Evolutionary conservation across 2,797 vertebrate species (phyloP), one percentile per base, ranked within the genome.

Genomic region (Anabas testudineus): DNA sequence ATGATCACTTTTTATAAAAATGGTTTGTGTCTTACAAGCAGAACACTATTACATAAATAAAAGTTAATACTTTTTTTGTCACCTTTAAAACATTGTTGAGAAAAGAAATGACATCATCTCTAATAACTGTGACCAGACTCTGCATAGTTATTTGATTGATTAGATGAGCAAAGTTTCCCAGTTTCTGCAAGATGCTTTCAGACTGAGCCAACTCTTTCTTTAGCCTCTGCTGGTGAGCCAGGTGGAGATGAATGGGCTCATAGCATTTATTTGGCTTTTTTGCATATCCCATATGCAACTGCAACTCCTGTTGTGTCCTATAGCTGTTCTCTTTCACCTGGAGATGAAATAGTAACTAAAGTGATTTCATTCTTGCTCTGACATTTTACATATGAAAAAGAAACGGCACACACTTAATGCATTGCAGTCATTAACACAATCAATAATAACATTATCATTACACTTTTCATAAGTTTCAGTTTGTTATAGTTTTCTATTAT

Each of bases 311-410:
- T 10, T 90, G 85, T 63, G 84, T 85, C 43, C 63, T 72, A 63
- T 92, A 94, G 10, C 90, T 94, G 67, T 92, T 88, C 2, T 94
- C 83, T 0, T 87, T 94, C 28, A 95, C 89, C 96, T 97, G 88
- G 39, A 7, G n/a, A 71, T 5, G 30, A 21, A 61, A 67, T 0
- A 48, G 10, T 2, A 51, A 36, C 16, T 30, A 22, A 4, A 15
- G 57, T 39, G 5, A 22, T 55, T 65, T 1, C 0, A 10, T 22
- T 21, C 3, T 22, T 13, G 15, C 10, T 22, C 24, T 19, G 14
- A 39, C 32, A 21, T 7, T 13, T 2, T 57, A 36, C 3, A 16
- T 10, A 48, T 32, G 15, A 42, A 43, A 43, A 51, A 21, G 2
- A 34, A 34, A 21, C 26, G 5, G 4, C 3, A 32, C 28, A 16